Evolutionary conservation across 2,113 vertebrate species (phyloP), one percentile per base, ranked within the genome.

Genomic region (Bufo gargarizans): DNA sequence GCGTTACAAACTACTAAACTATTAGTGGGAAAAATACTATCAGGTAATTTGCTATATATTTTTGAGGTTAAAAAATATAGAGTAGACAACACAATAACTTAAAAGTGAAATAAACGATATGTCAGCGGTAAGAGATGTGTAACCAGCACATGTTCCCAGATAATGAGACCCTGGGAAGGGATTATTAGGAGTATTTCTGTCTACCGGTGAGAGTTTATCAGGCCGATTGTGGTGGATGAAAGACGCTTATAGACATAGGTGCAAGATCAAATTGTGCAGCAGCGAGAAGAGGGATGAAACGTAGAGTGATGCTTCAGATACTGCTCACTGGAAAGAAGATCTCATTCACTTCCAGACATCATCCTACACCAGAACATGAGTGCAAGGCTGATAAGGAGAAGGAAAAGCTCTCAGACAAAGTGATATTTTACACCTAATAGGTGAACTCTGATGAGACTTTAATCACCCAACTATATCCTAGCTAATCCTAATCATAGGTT

Each of bases 171-270:
- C 22, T 67, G 22, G 33, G 33, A 33, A 33, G 0, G 71, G 71
- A 88, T 88, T 83, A 82, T 63, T 65, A 7, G 71, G 43, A 63
- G 58, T 88, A 83, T 67, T 77, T 84, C 55, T 20, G 49, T 67
- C 59, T 67, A 12, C 16, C 11, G 43, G n/a, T 10, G 22, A 16
- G 50, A 20, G 58, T 61, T 84, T 88, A 88, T 88, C 81, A 55
- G 59, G 43, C n/a, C 33, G 87, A 77, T 77, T 56, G 45, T 47
- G 43, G 49, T 83, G 72, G 53, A 49, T 55, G 56, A 6, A 19
- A 88, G 71, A 86, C 65, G 8, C 69, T 81, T 47, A 65, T 53
- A 76, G 79, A 50, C 67, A 72, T 45, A 53, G 77, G 77, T 87
- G 77, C 53, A 69, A 87, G 61, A 53, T 17, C 61, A 69, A 69